Evolutionary conservation across 37 sponge, comb jelly and placozoan species (phyloP).

Genomic region (Ianthella basta): DNA sequence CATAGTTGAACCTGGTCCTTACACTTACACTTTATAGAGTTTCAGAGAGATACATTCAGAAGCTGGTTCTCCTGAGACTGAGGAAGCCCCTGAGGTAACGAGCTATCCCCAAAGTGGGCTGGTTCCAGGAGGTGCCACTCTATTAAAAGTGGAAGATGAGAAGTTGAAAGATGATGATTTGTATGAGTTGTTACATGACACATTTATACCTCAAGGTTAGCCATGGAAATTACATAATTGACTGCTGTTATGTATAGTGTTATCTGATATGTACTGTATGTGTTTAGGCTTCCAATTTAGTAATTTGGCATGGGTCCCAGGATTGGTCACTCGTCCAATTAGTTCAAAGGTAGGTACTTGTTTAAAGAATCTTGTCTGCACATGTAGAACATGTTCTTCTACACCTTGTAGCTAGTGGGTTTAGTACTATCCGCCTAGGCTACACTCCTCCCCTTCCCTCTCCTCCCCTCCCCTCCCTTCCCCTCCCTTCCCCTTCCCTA

Average conservation of each 20-base stretch:
- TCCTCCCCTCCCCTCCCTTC: slow-evolving; percentile 18
- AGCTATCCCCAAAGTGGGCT: background rate
- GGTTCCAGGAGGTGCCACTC: background rate
- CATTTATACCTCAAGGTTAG: background rate
- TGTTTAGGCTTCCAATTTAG: too few relatives aligned
- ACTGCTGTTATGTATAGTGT: too few relatives aligned
- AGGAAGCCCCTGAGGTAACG: slow-evolving; percentile 1
- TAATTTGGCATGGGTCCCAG: too few relatives aligned
- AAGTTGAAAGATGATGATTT: background rate
- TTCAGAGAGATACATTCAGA: background rate
- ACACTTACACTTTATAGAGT: too few relatives aligned
- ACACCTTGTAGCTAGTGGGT: too few relatives aligned
- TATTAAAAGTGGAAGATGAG: background rate
- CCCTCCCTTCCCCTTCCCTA: slow-evolving; percentile 11
- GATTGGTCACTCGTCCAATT: too few relatives aligned
- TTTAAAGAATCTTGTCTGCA: too few relatives aligned
- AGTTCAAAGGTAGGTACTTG: too few relatives aligned
- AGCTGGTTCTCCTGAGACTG: background rate
- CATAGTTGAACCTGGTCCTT: too few relatives aligned
- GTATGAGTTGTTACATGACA: background rate
- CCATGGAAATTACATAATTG: background rate
- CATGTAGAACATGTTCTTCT: background rate
- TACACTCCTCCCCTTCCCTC: slow-evolving; percentile 2
- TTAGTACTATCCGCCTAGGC: too few relatives aligned
- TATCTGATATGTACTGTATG: too few relatives aligned